Evolutionary conservation across 1,140 invertebrate species (phyloP).

Genomic region (Drosophila repleta): DNA sequence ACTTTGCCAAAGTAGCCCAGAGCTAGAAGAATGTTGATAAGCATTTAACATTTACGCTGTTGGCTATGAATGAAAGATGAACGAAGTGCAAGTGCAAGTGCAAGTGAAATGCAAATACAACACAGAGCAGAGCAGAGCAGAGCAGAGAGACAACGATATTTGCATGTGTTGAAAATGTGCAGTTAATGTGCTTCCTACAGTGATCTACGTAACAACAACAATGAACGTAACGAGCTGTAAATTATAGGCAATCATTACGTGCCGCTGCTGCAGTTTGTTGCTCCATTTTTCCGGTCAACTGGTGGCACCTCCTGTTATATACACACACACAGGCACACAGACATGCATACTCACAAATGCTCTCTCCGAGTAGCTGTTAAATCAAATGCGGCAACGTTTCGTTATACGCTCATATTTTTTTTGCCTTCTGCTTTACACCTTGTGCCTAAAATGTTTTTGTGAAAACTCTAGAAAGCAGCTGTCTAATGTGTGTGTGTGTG

Average conservation of each 20-base stretch:
- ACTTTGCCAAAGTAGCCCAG: constrained; percentile 19
- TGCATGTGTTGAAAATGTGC: constrained; percentile 44
- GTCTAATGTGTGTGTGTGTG: constrained; percentile 15
- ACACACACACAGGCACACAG: neutral
- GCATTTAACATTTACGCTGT: constrained; percentile 11
- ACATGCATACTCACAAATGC: neutral
- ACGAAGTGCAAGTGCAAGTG: neutral
- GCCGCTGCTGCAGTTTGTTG: constrained; percentile 44
- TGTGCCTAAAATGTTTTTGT: constrained; percentile 43
- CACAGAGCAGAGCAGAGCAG: constrained; percentile 16
- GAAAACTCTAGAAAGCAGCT: constrained; percentile 56
- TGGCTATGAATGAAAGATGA: constrained; percentile 9
- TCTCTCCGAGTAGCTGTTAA: neutral
- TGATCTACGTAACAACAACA: constrained; percentile 44
- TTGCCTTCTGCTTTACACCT: constrained; percentile 29
- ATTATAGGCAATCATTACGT: constrained; percentile 60
- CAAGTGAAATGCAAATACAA: constrained; percentile 8
- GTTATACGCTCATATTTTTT: constrained; percentile 40
- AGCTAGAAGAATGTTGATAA: constrained; percentile 32
- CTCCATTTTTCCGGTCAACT: constrained; percentile 66
- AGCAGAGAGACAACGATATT: constrained; percentile 11
- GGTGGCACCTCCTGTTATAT: constrained; percentile 15
- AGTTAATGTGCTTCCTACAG: constrained; percentile 32
- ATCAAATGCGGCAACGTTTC: constrained; percentile 31
- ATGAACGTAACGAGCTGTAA: constrained; percentile 49